Evolutionary conservation across 2,113 vertebrate genomes (phyloP), one percentile per base, ranked within the genome.

Genomic region (Columbina picui): DNA sequence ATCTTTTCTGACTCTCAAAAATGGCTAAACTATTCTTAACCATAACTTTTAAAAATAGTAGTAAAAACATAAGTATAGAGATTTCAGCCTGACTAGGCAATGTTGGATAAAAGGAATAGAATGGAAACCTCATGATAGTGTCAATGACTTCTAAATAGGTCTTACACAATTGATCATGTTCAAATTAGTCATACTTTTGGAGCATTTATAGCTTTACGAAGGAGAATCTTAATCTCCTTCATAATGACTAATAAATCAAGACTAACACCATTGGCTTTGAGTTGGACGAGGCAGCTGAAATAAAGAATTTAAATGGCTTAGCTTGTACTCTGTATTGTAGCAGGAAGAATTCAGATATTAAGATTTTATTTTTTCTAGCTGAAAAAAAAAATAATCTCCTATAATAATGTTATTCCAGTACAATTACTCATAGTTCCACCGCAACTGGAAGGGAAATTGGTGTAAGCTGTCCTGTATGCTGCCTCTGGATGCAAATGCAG

Each of bases 241-340:
- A 19, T 49, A 89, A 84, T 85, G 59, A 57, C 52, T 83, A 79
- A 86, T 77, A 71, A 90, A 76, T 95, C 88, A 91, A 87, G 50
- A 53, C 15, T 75, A 84, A 67, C 34, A 81, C 39, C n/a, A 64
- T 47, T 83, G 47, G 36, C 64, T 92, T 73, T 74, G 74, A 75
- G 50, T 71, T 75, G 70, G 73, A 65, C 8, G 12, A 63, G 39
- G 61, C 45, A 74, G 73, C 13, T 59, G 61, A 90, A n/a, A 57
- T 27, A 45, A 9, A 38, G n/a, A 71, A 56, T 43, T 84, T 71
- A 81, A 65, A 34, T 78, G 50, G n/a, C 57, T 49, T 80, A 79
- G 34, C 25, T 69, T 65, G 34, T 92, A 74, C 43, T 83, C 55
- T 57, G 8, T 90, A 19, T 73, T 61, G 45, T 96, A 71, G 8